Evolutionary conservation across 2,113 vertebrate species (phyloP).

Genomic region (Hyaena hyaena): DNA sequence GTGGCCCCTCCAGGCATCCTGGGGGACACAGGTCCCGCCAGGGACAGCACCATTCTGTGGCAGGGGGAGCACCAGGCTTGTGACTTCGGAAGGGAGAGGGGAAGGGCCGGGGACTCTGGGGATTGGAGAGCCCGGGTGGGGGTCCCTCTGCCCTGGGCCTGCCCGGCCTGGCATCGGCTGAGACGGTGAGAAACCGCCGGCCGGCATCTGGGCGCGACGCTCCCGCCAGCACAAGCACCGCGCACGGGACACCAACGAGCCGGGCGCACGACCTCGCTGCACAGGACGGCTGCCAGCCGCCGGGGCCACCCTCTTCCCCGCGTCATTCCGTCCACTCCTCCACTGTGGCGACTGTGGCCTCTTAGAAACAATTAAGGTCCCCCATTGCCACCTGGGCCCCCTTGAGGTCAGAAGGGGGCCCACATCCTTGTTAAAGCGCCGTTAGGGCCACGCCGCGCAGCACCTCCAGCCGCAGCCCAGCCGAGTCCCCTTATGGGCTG

Average conservation of each 20-base stretch:
- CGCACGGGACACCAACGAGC: background rate
- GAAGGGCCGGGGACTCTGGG: accelerated
- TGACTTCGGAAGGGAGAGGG: background rate
- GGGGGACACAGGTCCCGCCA: background rate
- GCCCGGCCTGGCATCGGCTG: background rate
- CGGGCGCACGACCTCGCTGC: background rate
- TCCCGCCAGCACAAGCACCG: accelerated
- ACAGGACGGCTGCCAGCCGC: background rate
- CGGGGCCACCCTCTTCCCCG: background rate
- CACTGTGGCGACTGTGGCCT: background rate
- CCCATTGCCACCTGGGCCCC: no score
- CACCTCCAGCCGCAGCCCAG: no score
- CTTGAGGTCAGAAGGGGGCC: background rate
- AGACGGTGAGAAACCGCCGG: background rate
- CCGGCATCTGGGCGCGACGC: accelerated
- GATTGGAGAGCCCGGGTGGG: background rate
- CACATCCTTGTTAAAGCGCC: background rate
- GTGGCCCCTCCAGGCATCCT: background rate
- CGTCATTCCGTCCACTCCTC: background rate
- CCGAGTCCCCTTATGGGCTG: background rate
- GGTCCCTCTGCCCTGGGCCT: background rate
- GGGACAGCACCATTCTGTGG: background rate
- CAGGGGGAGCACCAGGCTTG: background rate
- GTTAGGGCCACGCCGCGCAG: accelerated
- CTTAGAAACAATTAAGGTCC: background rate